These are phyloP conservation scores for Argyrosomus regius DNA, from an alignment of 2,797 vertebrate species.

Conservation along the genomic window DNA sequence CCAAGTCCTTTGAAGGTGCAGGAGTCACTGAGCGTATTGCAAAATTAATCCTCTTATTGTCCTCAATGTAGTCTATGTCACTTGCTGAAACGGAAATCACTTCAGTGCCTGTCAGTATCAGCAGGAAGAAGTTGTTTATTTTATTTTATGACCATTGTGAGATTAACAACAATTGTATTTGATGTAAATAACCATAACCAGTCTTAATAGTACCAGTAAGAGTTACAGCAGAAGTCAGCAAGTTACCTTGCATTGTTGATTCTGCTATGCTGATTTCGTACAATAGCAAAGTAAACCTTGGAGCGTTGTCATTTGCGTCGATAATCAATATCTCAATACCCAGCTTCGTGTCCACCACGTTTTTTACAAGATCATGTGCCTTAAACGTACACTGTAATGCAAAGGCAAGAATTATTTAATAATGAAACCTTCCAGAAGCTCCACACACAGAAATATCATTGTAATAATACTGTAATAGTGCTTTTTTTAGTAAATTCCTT, in stretches of 20 bases:
- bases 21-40: slow-evolving; percentile 72
- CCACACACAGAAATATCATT: background rate
- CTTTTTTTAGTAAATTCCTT: background rate
- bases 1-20: slow-evolving; percentile 38
- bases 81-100: slow-evolving; percentile 49
- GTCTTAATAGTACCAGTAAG: background rate
- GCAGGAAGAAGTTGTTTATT: background rate
- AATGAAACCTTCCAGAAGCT: background rate
- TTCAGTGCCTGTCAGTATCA: slow-evolving; percentile 49
- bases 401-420: slow-evolving; percentile 3
- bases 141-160: background rate
- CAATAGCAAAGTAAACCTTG: slow-evolving; percentile 51
- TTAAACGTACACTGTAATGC: slow-evolving; percentile 72
- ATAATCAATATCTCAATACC: slow-evolving; percentile 76
- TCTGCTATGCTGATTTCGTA: slow-evolving; percentile 68
- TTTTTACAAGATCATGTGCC: slow-evolving; percentile 31
- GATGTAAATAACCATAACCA: background rate
- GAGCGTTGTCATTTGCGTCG: slow-evolving; percentile 83
- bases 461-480: background rate
- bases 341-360: slow-evolving; percentile 60
- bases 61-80: slow-evolving; percentile 57
- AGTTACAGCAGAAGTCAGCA: background rate
- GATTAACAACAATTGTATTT: background rate
- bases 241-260: slow-evolving; percentile 77
- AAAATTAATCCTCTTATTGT: slow-evolving; percentile 58